phyloP scores from a whole-genome alignment of 2,888 invertebrate genomes.

The Drosophila eohydei region DNA sequence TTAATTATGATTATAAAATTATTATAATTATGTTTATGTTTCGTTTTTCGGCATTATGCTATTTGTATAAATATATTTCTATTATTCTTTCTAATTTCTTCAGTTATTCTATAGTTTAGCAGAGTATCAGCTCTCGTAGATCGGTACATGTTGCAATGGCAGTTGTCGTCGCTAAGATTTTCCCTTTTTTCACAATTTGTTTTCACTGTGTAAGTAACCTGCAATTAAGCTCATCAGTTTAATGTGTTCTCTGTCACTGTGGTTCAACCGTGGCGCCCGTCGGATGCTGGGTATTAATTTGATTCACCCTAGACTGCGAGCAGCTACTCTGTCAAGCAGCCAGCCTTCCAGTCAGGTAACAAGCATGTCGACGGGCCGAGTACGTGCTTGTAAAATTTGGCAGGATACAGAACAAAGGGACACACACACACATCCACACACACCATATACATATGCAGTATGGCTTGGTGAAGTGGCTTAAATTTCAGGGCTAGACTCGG shows the following conservation, averaged over 20 bases:
- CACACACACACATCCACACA: background rate
- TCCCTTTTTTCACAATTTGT: background rate
- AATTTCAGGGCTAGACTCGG: slow-evolving; percentile 59
- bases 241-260: slow-evolving; percentile 71
- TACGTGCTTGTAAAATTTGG: slow-evolving; percentile 67
- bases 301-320: slow-evolving; percentile 53
- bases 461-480: slow-evolving; percentile 58
- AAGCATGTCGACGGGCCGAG: slow-evolving; percentile 66
- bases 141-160: slow-evolving; percentile 54
- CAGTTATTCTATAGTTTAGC: background rate
- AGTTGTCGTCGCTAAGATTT: slow-evolving; percentile 28
- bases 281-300: slow-evolving; percentile 67
- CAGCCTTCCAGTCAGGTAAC: slow-evolving; percentile 52
- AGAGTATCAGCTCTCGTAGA: background rate
- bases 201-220: slow-evolving; percentile 67
- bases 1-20: too few relatives aligned
- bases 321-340: slow-evolving; percentile 18
- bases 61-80: background rate
- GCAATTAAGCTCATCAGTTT: slow-evolving; percentile 81
- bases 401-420: slow-evolving; percentile 19
- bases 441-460: background rate
- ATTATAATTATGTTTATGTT: too few relatives aligned
- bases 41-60: too few relatives aligned
- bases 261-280: slow-evolving; percentile 20
- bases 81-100: background rate